Conservation (phyloP, 2,888 invertebrate species). For the Limnephilus auricula region DNA sequence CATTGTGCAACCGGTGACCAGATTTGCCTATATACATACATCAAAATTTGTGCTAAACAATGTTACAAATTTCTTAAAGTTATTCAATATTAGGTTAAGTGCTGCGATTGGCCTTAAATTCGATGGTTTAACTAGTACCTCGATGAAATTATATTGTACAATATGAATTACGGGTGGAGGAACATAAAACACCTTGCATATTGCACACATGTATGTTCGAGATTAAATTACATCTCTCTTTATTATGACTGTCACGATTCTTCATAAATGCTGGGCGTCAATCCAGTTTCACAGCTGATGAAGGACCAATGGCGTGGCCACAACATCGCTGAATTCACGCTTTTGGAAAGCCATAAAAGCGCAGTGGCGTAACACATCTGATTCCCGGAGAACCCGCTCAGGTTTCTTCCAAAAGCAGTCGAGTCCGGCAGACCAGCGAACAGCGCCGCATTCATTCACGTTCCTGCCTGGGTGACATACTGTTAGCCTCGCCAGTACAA, state of each 20-base stretch:
- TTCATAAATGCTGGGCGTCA: not conserved
- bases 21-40: not conserved
- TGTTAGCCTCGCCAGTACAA: constrained; percentile 41
- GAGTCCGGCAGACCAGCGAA: not conserved
- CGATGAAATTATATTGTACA: not conserved
- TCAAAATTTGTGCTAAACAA: not conserved
- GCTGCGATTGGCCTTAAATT: not conserved
- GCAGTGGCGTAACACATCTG: constrained; percentile 24
- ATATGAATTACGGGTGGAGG: not conserved
- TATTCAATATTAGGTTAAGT: not conserved
- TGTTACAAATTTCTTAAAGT: not conserved
- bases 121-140: not conserved
- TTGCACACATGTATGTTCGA: not conserved
- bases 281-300: not conserved
- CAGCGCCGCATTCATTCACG: constrained; percentile 55
- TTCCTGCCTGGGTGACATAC: constrained; percentile 34
- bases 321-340: constrained; percentile 20
- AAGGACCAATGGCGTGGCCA: not conserved
- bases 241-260: not conserved
- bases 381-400: constrained; percentile 15
- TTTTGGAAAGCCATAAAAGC: constrained; percentile 27
- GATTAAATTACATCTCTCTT: not conserved
- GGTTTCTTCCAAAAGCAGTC: constrained; percentile 41
- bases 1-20: not conserved
- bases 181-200: not conserved